Conservation (phyloP, 1,140 invertebrate genomes). For the Cotesia chilonis region DNA sequence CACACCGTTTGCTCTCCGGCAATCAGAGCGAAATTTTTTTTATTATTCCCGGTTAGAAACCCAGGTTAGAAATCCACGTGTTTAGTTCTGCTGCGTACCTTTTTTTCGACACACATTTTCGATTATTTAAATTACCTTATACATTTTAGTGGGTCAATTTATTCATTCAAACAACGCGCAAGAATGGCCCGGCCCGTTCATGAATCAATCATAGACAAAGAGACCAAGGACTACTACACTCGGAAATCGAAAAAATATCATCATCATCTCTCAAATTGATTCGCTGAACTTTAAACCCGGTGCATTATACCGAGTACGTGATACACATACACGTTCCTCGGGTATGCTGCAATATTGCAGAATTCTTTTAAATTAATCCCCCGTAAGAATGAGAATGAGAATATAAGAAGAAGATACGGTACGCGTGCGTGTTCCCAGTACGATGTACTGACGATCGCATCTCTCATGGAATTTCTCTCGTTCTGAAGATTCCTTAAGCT, state of each 20-base stretch:
- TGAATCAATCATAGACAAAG: no score
- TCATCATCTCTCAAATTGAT: no score
- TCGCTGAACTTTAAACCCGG: no score
- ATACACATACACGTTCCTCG: no score
- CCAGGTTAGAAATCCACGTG: not conserved
- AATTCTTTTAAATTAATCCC: conserved; percentile 7
- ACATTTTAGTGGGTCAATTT: no score
- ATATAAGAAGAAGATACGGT: not conserved
- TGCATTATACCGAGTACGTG: no score
- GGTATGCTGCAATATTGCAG: not conserved
- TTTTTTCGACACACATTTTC: not conserved
- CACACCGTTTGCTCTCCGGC: conserved; percentile 1
- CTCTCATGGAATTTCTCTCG: conserved; percentile 16
- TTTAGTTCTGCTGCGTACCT: not conserved
- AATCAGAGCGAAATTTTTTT: conserved; percentile 35
- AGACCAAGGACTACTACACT: no score
- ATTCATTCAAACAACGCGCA: no score
- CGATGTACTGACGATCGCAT: conserved; percentile 18
- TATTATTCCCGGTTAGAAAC: conserved; percentile 3
- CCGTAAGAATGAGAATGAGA: no score
- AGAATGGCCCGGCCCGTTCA: no score
- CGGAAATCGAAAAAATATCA: no score
- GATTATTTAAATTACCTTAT: no score
- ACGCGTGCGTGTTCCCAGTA: conserved; percentile 15
- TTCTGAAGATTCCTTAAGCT: not conserved